Conservation (phyloP, 2,888 invertebrate species). For the Sicus ferrugineus region DNA sequence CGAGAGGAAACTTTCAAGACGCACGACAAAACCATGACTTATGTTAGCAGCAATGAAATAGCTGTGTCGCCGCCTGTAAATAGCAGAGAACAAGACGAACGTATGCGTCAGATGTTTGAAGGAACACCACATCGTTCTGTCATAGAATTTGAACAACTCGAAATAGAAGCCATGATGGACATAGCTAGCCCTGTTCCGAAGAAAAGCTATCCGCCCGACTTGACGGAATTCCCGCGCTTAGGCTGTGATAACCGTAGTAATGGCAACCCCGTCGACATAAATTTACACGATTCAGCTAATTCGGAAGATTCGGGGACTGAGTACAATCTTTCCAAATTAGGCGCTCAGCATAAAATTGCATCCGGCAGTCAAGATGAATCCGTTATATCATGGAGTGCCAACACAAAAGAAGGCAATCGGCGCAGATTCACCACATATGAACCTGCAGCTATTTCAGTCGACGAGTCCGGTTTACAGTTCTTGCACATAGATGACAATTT, state of each 20-base stretch:
- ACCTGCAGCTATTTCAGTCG: slow-evolving; percentile 2
- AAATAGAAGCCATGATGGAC: slow-evolving; percentile 35
- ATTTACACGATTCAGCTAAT: neutral
- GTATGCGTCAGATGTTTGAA: slow-evolving; percentile 28
- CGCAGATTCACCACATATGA: slow-evolving; percentile 6
- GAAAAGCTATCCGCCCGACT: too few relatives aligned
- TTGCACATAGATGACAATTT: neutral
- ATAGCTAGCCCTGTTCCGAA: too few relatives aligned
- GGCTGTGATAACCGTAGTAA: too few relatives aligned
- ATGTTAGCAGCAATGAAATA: slow-evolving; percentile 6
- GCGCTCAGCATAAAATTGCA: slow-evolving; percentile 2
- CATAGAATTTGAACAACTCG: slow-evolving; percentile 46
- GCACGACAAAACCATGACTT: neutral
- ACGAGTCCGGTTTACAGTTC: slow-evolving; percentile 11
- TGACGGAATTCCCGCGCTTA: too few relatives aligned
- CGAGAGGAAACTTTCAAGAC: too few relatives aligned
- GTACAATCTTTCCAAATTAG: too few relatives aligned
- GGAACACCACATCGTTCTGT: slow-evolving; percentile 48
- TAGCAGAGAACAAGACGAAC: neutral
- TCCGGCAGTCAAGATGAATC: neutral
- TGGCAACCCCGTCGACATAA: too few relatives aligned
- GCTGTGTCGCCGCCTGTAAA: slow-evolving; percentile 3
- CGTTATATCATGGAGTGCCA: neutral
- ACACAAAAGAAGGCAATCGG: neutral
- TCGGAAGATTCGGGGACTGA: neutral